Percentiles rank a stretch among this genome's conserved stretches.
Conservation (phyloP, 2,888 invertebrate genomes). For the Zygaena filipendulae region DNA sequence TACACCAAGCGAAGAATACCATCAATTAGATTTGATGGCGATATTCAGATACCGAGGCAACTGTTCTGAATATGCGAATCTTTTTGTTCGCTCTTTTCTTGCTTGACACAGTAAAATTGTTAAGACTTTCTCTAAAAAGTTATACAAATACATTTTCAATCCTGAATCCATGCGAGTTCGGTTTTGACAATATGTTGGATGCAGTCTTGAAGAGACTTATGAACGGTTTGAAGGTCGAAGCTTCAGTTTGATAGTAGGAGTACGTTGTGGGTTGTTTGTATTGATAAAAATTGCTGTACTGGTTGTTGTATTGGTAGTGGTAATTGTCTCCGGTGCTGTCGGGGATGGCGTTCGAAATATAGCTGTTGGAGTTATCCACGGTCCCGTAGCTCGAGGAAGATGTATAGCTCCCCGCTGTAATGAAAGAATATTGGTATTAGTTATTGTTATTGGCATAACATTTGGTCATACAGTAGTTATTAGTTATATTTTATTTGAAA, state of each 20-base stretch:
- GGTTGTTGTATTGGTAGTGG: conserved; percentile 44
- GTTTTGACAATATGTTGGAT: conserved; percentile 46
- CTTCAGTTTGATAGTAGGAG: conserved; percentile 34
- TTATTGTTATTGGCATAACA: too few species aligned
- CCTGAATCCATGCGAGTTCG: conserved; percentile 47
- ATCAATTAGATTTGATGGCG: too few species aligned
- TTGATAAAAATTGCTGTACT: conserved; percentile 45
- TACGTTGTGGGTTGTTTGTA: conserved; percentile 39
- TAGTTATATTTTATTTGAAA: too few species aligned
- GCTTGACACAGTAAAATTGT: neutral
- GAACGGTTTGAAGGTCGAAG: conserved; percentile 53
- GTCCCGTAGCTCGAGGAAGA: conserved; percentile 48
- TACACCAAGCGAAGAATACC: too few species aligned
- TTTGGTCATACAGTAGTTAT: too few species aligned
- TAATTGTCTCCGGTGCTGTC: conserved; percentile 58
- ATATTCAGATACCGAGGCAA: too few species aligned
- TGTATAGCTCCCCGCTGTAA: conserved; percentile 50
- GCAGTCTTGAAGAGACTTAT: conserved; percentile 58
- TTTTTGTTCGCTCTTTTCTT: too few species aligned
- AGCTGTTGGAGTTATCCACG: conserved; percentile 47
- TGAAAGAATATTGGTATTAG: too few species aligned
- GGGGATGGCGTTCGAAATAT: conserved; percentile 64
- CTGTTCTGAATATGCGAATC: too few species aligned
- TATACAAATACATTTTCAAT: conserved; percentile 55
- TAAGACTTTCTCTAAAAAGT: conserved; percentile 12